Percentiles rank a stretch among this genome's conserved stretches.
Conservation (phyloP, 1,140 invertebrate genomes). For the Ditylenchus dipsaci region DNA sequence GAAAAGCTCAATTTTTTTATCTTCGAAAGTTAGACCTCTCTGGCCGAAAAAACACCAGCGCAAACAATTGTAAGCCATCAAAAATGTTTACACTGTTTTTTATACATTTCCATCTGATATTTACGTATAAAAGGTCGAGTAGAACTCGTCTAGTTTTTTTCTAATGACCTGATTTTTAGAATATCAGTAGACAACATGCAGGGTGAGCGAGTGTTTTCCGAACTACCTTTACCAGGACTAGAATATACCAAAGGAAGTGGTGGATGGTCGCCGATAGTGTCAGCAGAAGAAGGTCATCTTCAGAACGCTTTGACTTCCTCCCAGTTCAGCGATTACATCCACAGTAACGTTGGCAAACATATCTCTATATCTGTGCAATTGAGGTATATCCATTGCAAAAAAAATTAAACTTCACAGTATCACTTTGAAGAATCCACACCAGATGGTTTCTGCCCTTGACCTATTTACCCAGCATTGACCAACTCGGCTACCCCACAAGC, state of each 20-base stretch:
- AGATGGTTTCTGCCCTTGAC: constrained; percentile 33
- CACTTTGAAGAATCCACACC: constrained; percentile 22
- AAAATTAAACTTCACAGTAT: constrained; percentile 10
- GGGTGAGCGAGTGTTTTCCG: constrained; percentile 15
- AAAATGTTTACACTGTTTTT: no score
- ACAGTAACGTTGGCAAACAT: constrained; percentile 28
- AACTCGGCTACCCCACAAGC: constrained; percentile 8
- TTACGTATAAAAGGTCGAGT: no score
- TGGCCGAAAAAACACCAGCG: no score
- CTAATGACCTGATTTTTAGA: no score
- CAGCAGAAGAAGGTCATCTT: background rate
- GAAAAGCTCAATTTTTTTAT: no score
- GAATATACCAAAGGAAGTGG: constrained; percentile 35
- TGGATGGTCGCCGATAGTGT: constrained; percentile 28
- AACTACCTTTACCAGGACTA: constrained; percentile 17
- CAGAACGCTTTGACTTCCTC: constrained; percentile 1
- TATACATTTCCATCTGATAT: no score
- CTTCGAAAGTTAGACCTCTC: no score
- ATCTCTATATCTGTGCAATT: constrained; percentile 35
- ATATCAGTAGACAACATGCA: constrained; percentile 29
- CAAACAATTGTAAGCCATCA: no score
- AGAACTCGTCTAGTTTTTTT: no score
- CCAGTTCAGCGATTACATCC: constrained; percentile 29
- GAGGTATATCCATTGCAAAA: constrained; percentile 9
- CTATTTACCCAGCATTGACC: constrained; percentile 34